phyloP scores from a whole-genome alignment of 2,113 vertebrate species.

The Carlito syrichta region DNA sequence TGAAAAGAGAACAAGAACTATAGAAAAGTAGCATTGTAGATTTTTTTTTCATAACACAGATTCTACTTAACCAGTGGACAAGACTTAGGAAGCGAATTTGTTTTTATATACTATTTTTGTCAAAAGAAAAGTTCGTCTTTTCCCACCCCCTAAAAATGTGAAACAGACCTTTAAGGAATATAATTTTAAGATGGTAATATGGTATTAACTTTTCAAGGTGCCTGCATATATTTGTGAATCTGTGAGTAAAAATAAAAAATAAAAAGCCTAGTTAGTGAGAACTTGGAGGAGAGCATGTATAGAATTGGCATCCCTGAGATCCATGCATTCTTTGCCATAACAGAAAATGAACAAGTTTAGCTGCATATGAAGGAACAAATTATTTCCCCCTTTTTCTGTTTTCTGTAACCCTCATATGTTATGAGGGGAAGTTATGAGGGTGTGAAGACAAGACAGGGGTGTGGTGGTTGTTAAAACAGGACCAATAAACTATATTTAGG shows the following conservation, averaged over 20 bases:
- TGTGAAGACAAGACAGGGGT: neutral
- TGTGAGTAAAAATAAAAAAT: neutral
- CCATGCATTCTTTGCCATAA: neutral
- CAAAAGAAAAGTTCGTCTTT: neutral
- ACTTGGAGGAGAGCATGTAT: neutral
- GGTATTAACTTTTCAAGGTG: neutral
- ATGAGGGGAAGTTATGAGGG: neutral
- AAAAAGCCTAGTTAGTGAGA: neutral
- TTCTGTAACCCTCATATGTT: neutral
- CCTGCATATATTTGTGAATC: neutral
- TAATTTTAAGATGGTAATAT: constrained; percentile 1
- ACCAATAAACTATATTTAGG: neutral
- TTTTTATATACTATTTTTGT: neutral
- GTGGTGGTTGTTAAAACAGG: neutral
- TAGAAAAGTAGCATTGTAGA: neutral
- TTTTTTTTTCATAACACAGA: neutral
- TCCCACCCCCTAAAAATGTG: neutral
- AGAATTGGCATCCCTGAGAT: neutral
- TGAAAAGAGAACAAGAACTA: neutral
- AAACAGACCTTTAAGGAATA: neutral
- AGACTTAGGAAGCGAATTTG: neutral
- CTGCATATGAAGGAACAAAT: neutral
- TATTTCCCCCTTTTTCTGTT: neutral
- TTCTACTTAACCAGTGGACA: neutral
- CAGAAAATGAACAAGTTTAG: neutral